Evolutionary conservation across 2,113 vertebrate genomes (phyloP).

Genomic region (Physeter macrocephalus): DNA sequence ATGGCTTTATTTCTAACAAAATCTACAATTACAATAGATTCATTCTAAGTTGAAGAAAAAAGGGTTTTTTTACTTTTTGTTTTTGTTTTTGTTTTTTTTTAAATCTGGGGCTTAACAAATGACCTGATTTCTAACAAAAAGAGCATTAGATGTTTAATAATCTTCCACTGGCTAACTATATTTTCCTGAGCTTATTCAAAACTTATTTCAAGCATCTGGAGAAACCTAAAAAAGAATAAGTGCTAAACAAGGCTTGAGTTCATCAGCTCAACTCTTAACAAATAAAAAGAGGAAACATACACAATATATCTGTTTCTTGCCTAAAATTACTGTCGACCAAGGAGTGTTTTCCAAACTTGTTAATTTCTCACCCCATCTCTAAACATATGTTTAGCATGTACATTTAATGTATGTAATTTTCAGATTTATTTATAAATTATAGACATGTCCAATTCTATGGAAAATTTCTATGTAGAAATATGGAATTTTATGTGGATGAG

Average conservation of each 20-base stretch:
- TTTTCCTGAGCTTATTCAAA: background rate
- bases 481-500: background rate
- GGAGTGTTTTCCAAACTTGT: background rate
- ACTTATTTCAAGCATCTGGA: background rate
- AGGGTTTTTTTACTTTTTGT: background rate
- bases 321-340: background rate
- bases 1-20: constrained; percentile 14
- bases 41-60: background rate
- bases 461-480: background rate
- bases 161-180: background rate
- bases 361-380: background rate
- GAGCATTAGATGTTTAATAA: background rate
- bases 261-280: background rate
- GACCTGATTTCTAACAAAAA: constrained; percentile 25
- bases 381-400: background rate
- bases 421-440: background rate
- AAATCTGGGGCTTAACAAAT: background rate
- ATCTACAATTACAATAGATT: background rate
- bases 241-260: background rate
- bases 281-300: background rate
- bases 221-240: background rate
- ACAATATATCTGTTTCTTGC: background rate
- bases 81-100: background rate
- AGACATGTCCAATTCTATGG: background rate
- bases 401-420: background rate